Evolutionary conservation across 2,888 invertebrate genomes (phyloP), one percentile per base, ranked within the genome.

Genomic region (Monochamus alternatus): DNA sequence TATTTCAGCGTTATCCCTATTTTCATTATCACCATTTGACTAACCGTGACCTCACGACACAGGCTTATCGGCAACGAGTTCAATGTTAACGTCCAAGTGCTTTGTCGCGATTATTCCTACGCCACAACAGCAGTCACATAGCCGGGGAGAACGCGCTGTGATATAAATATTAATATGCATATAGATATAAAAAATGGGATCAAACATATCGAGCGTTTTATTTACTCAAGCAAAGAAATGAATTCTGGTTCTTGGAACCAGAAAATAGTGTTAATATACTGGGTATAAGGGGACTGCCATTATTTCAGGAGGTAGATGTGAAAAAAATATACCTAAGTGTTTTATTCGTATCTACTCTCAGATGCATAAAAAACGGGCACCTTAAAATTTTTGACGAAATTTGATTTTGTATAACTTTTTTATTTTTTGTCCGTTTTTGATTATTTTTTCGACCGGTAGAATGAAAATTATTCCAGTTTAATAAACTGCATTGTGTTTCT

Each of bases 1-100:
- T 4, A 38, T 38, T 3, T 38, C 47, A 47, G 12, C 58, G 44
- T 59, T 68, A n/a, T 12, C 55, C 9, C 38, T 38, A 5, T n/a
- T 68, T 32, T 67, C 52, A 55, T 68, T 58, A 59, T 68, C 67
- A 67, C 8, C 43, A 58, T 38, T 68, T 58, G 43, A 58, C 58
- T 68, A 68, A 58, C 68, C 68, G 30, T 68, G 68, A 59, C 68
- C 68, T 59, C 59, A 68, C 58, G 4, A 22, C 14, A 30, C 38
- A 32, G 22, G 22, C 22, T 59, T 68, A 68, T 68, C 68, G 58
- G n/a, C 3, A 9, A 5, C 32, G 58, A 52, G 32, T 55, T 38
- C 55, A 68, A 68, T 68, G 22, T 38, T 58, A 68, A 65, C 44
- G 22, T 51, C 12, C 3, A 31, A 66, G 31, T 12, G 58, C 58